Conservation (phyloP, 2,888 invertebrate species). For the Steinernema carpocapsae region DNA sequence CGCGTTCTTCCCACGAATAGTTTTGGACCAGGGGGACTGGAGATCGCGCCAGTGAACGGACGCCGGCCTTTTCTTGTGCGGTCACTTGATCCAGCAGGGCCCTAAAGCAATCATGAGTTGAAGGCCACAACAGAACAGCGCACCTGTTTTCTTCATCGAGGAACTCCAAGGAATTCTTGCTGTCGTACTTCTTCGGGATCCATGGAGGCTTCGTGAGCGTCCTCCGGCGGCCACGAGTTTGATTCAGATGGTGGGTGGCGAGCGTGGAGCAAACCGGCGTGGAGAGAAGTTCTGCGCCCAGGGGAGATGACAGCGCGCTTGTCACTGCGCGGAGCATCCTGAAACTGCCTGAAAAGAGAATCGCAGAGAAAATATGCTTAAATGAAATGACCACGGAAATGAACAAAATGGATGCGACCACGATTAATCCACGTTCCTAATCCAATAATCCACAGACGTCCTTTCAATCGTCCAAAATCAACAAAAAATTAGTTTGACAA, state of each 20-base stretch:
- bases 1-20: not conserved
- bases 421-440: no score
- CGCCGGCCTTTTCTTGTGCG: not conserved
- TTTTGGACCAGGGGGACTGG: not conserved
- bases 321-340: constrained; percentile 29
- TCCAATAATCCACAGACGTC: no score
- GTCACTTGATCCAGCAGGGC: constrained; percentile 1
- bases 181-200: constrained; percentile 50
- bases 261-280: constrained; percentile 20
- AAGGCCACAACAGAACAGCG: not conserved
- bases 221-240: constrained; percentile 51
- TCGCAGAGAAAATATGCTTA: no score
- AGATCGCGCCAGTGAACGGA: not conserved
- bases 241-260: constrained; percentile 30
- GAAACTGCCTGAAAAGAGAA: not conserved
- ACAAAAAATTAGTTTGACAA: no score
- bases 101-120: constrained; percentile 28
- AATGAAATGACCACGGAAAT: no score
- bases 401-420: no score
- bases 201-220: constrained; percentile 58
- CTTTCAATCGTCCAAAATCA: no score
- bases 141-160: constrained; percentile 39
- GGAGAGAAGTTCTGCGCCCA: constrained; percentile 19
- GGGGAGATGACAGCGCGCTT: constrained; percentile 15
- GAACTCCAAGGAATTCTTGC: constrained; percentile 5